Evolutionary conservation across 2,888 invertebrate genomes (phyloP).

Genomic region (Acronicta psi): DNA sequence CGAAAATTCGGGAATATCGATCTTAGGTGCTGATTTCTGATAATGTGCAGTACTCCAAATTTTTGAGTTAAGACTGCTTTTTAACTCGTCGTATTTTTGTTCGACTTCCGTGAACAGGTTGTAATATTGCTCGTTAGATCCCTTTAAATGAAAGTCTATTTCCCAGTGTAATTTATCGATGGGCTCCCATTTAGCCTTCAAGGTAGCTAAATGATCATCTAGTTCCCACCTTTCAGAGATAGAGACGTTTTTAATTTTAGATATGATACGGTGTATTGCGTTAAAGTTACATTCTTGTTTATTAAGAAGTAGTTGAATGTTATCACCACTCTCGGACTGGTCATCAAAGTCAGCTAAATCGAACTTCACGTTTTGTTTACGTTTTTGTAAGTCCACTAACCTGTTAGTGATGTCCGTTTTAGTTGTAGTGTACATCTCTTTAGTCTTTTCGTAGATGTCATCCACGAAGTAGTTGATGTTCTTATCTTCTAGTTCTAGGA

Average conservation of each 20-base stretch:
- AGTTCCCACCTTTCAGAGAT: slow-evolving; percentile 14
- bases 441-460: slow-evolving; percentile 7
- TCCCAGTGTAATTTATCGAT: slow-evolving; percentile 20
- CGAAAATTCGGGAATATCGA: too few relatives aligned
- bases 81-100: slow-evolving; percentile 16
- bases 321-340: background rate
- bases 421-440: slow-evolving; percentile 8
- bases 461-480: slow-evolving; percentile 8
- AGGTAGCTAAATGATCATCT: slow-evolving; percentile 3
- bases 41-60: slow-evolving; percentile 18
- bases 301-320: slow-evolving; percentile 8
- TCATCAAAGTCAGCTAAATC: slow-evolving; percentile 1
- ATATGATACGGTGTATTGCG: slow-evolving; percentile 6
- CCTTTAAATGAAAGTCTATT: slow-evolving; percentile 10
- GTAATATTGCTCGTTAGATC: slow-evolving; percentile 4
- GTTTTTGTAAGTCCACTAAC: background rate
- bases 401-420: slow-evolving; percentile 5
- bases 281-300: slow-evolving; percentile 20
- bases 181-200: slow-evolving; percentile 9
- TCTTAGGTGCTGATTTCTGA: too few relatives aligned
- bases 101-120: slow-evolving; percentile 3
- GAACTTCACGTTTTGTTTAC: slow-evolving; percentile 5
- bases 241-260: slow-evolving; percentile 1
- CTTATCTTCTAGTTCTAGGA: slow-evolving; percentile 16
- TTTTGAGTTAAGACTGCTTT: background rate